Percentiles rank a stretch among this genome's conserved stretches.
These are phyloP conservation scores for Psix sp. DNA, from an alignment of 1,140 invertebrate genomes.

Conservation along the genomic window DNA sequence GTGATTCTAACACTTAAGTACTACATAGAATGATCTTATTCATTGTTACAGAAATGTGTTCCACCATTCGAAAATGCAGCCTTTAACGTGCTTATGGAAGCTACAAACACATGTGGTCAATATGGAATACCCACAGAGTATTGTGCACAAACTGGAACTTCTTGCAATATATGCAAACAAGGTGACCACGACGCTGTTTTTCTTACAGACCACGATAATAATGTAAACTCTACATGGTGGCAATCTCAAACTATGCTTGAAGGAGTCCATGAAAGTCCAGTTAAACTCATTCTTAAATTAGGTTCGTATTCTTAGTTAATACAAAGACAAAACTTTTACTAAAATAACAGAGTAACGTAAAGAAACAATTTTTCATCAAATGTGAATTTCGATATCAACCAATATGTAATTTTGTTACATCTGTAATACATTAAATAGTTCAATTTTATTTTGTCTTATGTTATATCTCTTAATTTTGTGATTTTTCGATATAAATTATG, in stretches of 20 bases:
- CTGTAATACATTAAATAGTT: no score
- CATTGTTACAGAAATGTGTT: conserved; percentile 88
- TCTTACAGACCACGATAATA: conserved; percentile 93
- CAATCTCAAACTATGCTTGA: conserved; percentile 98
- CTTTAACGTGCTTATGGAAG: conserved; percentile 90
- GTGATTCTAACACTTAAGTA: neutral
- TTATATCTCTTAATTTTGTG: neutral
- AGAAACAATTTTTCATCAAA: no score
- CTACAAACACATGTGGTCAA: conserved; percentile 95
- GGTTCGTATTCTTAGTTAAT: no score
- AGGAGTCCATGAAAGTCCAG: conserved; percentile 91
- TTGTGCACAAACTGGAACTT: conserved; percentile 91
- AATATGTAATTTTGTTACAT: no score
- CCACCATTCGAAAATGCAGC: conserved; percentile 98
- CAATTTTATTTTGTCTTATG: no score
- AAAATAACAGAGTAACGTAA: no score
- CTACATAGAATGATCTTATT: conserved; percentile 8
- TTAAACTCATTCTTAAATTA: conserved; percentile 94
- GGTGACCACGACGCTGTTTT: conserved; percentile 86
- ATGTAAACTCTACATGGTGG: conserved; percentile 97
- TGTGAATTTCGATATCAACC: no score
- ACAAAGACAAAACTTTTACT: no score
- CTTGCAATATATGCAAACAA: conserved; percentile 75
- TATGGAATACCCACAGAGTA: conserved; percentile 85
- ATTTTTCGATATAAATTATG: neutral